Evolutionary conservation across 2,113 vertebrate species (phyloP), one percentile per base, ranked within the genome.

Genomic region (Corythornis vintsioides): DNA sequence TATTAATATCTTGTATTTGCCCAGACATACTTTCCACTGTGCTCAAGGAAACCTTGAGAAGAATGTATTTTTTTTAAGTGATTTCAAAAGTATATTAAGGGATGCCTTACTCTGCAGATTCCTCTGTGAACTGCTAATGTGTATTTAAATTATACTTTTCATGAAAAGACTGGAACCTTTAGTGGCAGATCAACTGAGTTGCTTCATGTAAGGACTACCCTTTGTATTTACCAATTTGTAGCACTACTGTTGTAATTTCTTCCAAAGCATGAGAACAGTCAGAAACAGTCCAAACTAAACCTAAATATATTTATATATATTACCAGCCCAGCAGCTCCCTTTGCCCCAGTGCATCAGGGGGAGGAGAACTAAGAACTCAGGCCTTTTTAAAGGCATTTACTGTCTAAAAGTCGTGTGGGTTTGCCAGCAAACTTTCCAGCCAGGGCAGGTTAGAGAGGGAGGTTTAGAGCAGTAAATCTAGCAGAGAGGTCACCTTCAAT

Each of bases 371-470:
- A 63, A 70, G 59, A 31, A 13, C 1, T 13, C 15, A 18, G 17
- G 11, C 2, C 66, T 83, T 55, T 63, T 22, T 1, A 43, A 8
- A 18, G 38, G 38, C 38, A 38, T 38, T 38, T 38, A 2, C 14
- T 48, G 24, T 25, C 52, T 47, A 55, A 73, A 88, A 81, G 11
- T 59, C 65, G 33, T 0, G 0, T 31, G 1, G 3, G 50, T 84
- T 63, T 57, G 19, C 24, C 56, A 84, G 70, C 5, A 81, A 78
- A 71, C 47, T 66, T 89, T 59, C 35, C 76, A 76, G 25, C 6
- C 64, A 61, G 45, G 31, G 28, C 21, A 84, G 50, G 42, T 16
- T 35, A 5, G 2, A 72, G 56, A 31, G 43, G 48, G 64, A 64
- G 82, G 64, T 60, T 52, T 59, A 76, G n/a, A 86, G n/a, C 38